phyloP scores from a whole-genome alignment of 2,797 vertebrate species.

The Lindbergichthys nudifrons region DNA sequence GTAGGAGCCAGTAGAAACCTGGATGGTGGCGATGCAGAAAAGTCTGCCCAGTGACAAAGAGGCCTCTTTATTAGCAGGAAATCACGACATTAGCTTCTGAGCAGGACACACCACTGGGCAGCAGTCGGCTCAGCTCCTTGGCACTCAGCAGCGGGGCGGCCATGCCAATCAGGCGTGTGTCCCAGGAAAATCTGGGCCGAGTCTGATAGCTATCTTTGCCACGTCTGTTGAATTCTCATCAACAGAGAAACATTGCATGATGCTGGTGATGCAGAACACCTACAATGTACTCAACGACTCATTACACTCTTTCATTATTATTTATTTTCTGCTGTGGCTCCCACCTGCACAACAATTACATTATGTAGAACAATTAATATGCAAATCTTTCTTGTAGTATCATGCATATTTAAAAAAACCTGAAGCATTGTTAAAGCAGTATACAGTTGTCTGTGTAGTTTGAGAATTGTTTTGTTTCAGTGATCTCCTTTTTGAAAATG shows the following conservation, averaged over 20 bases:
- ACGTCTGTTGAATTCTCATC: slow-evolving; percentile 56
- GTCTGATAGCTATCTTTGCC: slow-evolving; percentile 58
- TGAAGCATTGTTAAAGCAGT: neutral
- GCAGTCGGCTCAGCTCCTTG: slow-evolving; percentile 59
- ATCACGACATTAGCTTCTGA: slow-evolving; percentile 72
- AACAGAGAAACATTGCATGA: slow-evolving; percentile 36
- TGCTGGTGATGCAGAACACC: slow-evolving; percentile 58
- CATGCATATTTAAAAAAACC: slow-evolving; percentile 37
- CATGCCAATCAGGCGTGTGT: slow-evolving; percentile 67
- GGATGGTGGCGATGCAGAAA: slow-evolving; percentile 37
- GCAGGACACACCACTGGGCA: slow-evolving; percentile 63
- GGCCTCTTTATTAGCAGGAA: slow-evolving; percentile 72
- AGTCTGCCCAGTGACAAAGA: slow-evolving; percentile 65
- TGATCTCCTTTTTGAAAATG: slow-evolving; percentile 1
- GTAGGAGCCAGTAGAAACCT: slow-evolving; percentile 49
- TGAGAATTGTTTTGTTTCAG: neutral
- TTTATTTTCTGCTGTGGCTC: slow-evolving; percentile 38
- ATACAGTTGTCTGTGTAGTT: neutral
- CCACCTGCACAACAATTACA: slow-evolving; percentile 51
- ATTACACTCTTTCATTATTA: slow-evolving; percentile 62
- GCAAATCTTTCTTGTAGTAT: slow-evolving; percentile 49
- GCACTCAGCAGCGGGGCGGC: slow-evolving; percentile 46
- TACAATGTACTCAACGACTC: slow-evolving; percentile 52
- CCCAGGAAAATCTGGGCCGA: slow-evolving; percentile 71
- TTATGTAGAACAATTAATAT: slow-evolving; percentile 61